A percentile compares a stretch with the other conserved stretches of the same genome.
phyloP scores from a whole-genome alignment of 2,113 vertebrate genomes.

The Percina caprodes region DNA sequence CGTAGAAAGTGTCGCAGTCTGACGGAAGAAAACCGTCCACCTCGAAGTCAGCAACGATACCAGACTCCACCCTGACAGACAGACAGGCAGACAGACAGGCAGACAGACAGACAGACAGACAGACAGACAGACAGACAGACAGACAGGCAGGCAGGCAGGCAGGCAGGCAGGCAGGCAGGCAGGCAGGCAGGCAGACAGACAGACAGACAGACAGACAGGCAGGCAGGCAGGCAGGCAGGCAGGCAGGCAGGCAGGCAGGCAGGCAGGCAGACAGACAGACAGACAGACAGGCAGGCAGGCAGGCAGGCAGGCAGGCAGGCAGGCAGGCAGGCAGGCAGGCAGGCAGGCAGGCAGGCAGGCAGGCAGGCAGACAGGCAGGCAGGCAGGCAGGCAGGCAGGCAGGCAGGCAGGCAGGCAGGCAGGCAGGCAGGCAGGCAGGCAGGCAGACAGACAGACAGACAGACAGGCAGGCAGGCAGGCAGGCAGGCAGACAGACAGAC shows the following conservation, averaged over 20 bases:
- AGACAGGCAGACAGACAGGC: no score
- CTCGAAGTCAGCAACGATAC: conserved; percentile 92
- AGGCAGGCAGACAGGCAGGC: not conserved
- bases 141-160: no score
- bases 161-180: no score
- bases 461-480: not conserved
- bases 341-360: conserved; percentile 16
- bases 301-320: not conserved
- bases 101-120: no score
- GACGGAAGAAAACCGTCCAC: conserved; percentile 83
- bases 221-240: conserved; percentile 16
- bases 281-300: no score
- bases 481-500: not conserved
- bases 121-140: no score
- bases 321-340: not conserved
- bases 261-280: no score
- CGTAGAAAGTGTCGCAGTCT: conserved; percentile 86
- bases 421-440: no score
- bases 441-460: not conserved
- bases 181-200: no score
- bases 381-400: not conserved
- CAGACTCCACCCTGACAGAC: conserved; percentile 89
- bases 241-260: not conserved
- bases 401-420: no score
- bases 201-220: not conserved